Conservation (phyloP, 2,888 invertebrate genomes). For the Branchipolynoe longqiensis region DNA sequence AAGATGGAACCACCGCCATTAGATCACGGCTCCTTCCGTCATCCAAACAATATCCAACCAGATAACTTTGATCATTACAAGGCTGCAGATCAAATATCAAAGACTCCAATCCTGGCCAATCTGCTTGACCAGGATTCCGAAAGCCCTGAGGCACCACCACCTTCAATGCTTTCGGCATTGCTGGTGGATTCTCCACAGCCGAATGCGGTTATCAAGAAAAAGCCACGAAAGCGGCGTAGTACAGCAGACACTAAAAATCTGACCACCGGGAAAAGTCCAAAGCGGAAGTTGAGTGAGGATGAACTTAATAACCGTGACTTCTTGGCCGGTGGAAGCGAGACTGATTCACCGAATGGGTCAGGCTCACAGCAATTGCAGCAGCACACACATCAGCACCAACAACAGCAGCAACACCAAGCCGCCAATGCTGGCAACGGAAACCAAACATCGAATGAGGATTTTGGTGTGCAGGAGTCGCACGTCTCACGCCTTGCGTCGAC, state of each 20-base stretch:
- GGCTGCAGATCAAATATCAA: constrained; percentile 68
- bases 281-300: constrained; percentile 73
- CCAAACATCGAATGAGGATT: constrained; percentile 56
- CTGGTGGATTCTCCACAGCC: constrained; percentile 73
- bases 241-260: constrained; percentile 72
- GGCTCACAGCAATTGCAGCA: background rate
- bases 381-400: too few species aligned
- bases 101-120: constrained; percentile 78
- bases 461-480: constrained; percentile 62
- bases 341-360: background rate
- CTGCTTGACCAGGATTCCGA: constrained; percentile 76
- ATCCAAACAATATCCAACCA: constrained; percentile 34
- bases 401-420: background rate
- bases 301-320: constrained; percentile 67
- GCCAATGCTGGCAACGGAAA: constrained; percentile 72
- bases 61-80: constrained; percentile 42
- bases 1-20: background rate
- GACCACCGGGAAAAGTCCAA: constrained; percentile 79
- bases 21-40: constrained; percentile 29
- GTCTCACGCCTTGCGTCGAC: constrained; percentile 67
- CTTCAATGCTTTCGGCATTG: constrained; percentile 76
- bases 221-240: constrained; percentile 68
- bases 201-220: constrained; percentile 59
- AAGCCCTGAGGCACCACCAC: constrained; percentile 71
- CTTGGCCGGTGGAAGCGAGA: background rate